phyloP scores from a whole-genome alignment of 2,797 vertebrate species.

The Xenopus petersii region DNA sequence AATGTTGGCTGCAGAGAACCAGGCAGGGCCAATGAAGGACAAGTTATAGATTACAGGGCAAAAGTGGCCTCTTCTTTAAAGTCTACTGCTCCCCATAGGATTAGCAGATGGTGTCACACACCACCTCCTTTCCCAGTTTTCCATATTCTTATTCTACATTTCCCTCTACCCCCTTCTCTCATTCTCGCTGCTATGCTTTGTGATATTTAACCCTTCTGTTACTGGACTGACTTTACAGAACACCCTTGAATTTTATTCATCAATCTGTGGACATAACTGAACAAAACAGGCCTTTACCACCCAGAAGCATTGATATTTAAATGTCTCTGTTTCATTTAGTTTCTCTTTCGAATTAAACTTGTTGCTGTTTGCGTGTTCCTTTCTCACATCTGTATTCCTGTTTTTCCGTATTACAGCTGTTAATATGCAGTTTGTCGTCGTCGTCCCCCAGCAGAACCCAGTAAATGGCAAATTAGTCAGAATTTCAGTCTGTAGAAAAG shows the following conservation, averaged over 20 bases:
- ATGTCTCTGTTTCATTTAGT: conserved; percentile 28
- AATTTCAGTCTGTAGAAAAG: neutral
- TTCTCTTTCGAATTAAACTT: conserved; percentile 37
- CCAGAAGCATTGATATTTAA: conserved; percentile 24
- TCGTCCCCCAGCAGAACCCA: neutral
- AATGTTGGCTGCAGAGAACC: conserved; percentile 2
- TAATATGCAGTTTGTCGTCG: neutral
- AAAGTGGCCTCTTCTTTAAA: neutral
- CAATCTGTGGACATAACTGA: conserved; percentile 2
- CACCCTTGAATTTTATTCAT: neutral
- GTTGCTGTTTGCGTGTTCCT: conserved; percentile 36
- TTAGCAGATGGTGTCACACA: conserved; percentile 10
- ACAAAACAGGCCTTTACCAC: conserved; percentile 5
- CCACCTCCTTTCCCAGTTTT: neutral
- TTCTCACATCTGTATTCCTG: conserved; percentile 7
- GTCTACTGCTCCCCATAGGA: neutral
- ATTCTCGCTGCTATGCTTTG: neutral
- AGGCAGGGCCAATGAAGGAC: conserved; percentile 4
- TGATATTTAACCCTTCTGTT: neutral
- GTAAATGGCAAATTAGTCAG: neutral
- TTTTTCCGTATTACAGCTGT: neutral
- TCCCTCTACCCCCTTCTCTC: neutral
- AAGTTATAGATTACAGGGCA: neutral
- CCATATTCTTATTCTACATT: neutral
- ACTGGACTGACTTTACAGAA: conserved; percentile 5